A percentile compares a stretch with the other conserved stretches of the same genome.
phyloP scores from a whole-genome alignment of 2,113 vertebrate species.

The Lophura nycthemera region DNA sequence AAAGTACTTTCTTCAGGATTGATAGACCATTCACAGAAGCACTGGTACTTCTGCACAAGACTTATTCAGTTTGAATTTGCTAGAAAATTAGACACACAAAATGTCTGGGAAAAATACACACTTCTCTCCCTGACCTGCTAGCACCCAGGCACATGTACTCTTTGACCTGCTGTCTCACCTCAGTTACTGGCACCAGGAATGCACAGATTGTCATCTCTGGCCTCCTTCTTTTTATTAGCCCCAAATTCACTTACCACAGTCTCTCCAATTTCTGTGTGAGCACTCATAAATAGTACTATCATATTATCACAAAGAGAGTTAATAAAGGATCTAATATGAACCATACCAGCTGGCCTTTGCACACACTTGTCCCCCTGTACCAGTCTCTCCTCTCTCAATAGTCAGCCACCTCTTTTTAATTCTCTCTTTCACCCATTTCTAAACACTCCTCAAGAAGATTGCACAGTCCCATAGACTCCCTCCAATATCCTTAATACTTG shows the following conservation, averaged over 20 bases:
- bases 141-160: not conserved
- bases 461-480: not conserved
- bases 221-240: not conserved
- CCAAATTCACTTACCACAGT: not conserved
- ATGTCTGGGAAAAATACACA: not conserved
- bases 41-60: too few relatives aligned
- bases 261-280: not conserved
- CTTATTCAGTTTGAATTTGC: not conserved
- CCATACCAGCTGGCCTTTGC: not conserved
- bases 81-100: not conserved
- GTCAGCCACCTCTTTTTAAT: not conserved
- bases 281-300: not conserved
- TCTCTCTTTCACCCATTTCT: not conserved
- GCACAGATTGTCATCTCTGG: not conserved
- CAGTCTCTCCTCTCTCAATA: not conserved
- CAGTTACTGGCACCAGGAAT: rapidly evolving
- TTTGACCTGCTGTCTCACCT: not conserved
- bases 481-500: not conserved
- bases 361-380: not conserved
- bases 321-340: not conserved
- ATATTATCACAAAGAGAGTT: not conserved
- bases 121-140: not conserved
- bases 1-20: too few relatives aligned
- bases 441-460: not conserved
- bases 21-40: too few relatives aligned